These are phyloP conservation scores for Coleophora deauratella DNA, from an alignment of 2,888 invertebrate species.

Conservation along the genomic window DNA sequence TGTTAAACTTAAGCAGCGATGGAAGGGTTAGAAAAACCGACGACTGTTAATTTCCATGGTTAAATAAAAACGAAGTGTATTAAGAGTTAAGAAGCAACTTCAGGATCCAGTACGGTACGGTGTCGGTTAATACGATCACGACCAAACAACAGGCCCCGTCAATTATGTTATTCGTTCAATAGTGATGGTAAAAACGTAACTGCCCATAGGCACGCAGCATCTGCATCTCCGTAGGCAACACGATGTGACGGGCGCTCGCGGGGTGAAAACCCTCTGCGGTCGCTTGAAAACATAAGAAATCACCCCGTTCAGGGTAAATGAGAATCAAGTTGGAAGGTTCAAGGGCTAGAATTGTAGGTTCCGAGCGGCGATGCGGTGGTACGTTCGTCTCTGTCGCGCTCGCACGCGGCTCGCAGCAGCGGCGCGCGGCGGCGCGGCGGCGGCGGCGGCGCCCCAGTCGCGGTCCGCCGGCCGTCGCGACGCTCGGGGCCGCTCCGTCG, in stretches of 20 bases:
- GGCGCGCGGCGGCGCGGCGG: constrained; percentile 57
- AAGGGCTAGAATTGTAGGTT: constrained; percentile 63
- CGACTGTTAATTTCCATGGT: too few relatives aligned
- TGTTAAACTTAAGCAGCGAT: too few relatives aligned
- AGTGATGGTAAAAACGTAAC: constrained; percentile 64
- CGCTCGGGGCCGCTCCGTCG: constrained; percentile 65
- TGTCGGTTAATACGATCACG: constrained; percentile 58
- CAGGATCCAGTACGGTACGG: constrained; percentile 42
- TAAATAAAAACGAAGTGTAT: too few relatives aligned
- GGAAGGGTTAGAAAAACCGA: too few relatives aligned
- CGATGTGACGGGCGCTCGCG: constrained; percentile 50
- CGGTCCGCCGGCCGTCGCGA: constrained; percentile 73
- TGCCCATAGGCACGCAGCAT: constrained; percentile 62
- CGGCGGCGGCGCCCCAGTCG: constrained; percentile 66
- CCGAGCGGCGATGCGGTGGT: constrained; percentile 38
- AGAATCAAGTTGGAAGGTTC: constrained; percentile 56
- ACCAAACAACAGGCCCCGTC: constrained; percentile 56
- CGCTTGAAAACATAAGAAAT: constrained; percentile 59
- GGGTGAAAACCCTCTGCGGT: constrained; percentile 66
- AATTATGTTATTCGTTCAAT: constrained; percentile 42
- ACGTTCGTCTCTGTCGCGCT: constrained; percentile 66
- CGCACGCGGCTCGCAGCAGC: constrained; percentile 54
- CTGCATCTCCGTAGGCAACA: constrained; percentile 66
- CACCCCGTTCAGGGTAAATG: constrained; percentile 50
- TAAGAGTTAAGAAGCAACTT: too few relatives aligned